phyloP scores from a whole-genome alignment of 2,888 invertebrate species.

The Scotopteryx bipunctaria region DNA sequence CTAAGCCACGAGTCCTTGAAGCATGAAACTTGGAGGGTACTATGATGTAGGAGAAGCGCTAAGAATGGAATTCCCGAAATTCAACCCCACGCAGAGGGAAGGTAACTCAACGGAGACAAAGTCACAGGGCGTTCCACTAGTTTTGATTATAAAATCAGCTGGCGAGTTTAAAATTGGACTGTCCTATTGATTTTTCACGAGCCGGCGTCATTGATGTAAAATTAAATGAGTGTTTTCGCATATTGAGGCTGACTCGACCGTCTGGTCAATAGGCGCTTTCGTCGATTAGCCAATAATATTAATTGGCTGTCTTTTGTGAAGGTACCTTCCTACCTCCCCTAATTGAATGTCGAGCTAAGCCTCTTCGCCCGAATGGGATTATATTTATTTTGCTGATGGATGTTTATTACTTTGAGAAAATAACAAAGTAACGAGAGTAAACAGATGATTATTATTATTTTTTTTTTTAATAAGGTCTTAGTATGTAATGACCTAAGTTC shows the following conservation, averaged over 20 bases:
- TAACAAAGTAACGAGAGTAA: no score
- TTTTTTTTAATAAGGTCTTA: no score
- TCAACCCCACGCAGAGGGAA: no score
- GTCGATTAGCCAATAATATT: constrained; percentile 26
- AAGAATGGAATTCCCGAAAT: no score
- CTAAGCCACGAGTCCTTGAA: no score
- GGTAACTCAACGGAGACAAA: no score
- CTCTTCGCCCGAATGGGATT: background rate
- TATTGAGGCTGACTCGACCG: constrained; percentile 31
- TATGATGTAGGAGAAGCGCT: no score
- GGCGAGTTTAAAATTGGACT: constrained; percentile 11
- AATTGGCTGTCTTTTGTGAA: constrained; percentile 19
- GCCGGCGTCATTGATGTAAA: constrained; percentile 38
- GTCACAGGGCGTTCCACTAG: no score
- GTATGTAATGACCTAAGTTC: no score
- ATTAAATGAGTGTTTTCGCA: constrained; percentile 38
- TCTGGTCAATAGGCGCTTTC: background rate
- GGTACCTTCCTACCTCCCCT: constrained; percentile 14
- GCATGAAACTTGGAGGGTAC: no score
- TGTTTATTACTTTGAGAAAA: constrained; percentile 3
- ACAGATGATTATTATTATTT: no score
- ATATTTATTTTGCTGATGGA: constrained; percentile 5
- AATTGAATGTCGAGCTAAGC: constrained; percentile 16
- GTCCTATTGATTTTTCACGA: constrained; percentile 43
- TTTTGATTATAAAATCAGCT: constrained; percentile 1